Conservation (phyloP, 2,797 vertebrate genomes). For the Acrossocheilus fasciatus region DNA sequence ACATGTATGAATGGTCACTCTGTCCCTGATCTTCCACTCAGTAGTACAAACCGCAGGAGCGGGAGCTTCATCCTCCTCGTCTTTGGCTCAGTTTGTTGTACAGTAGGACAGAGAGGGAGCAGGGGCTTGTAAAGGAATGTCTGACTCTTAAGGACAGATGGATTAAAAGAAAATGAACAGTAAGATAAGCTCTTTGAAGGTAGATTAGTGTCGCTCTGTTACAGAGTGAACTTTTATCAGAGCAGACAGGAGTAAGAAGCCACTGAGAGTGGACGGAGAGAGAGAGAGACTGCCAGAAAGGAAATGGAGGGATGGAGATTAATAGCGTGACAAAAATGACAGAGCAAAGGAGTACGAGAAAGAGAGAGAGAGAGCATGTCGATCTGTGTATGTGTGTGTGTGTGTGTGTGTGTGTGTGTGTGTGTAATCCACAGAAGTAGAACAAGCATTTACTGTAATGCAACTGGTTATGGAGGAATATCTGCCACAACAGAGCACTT, state of each 20-base stretch:
- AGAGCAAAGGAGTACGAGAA: constrained; percentile 25
- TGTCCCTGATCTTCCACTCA: constrained; percentile 35
- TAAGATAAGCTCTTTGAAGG: constrained; percentile 64
- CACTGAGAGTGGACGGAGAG: constrained; percentile 44
- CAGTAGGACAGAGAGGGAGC: constrained; percentile 36
- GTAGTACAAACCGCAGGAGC: constrained; percentile 41
- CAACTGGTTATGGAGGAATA: background rate
- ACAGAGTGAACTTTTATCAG: constrained; percentile 55
- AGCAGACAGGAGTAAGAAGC: constrained; percentile 29
- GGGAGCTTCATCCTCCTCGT: constrained; percentile 38
- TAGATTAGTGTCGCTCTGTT: constrained; percentile 65
- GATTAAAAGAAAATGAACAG: constrained; percentile 58
- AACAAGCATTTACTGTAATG: background rate
- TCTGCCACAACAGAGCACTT: background rate
- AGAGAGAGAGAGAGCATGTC: constrained; percentile 15
- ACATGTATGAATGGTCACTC: background rate
- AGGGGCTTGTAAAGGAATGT: constrained; percentile 32
- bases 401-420: constrained; percentile 33
- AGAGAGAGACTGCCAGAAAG: constrained; percentile 40
- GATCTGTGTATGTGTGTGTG: constrained; percentile 23
- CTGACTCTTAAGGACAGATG: constrained; percentile 47
- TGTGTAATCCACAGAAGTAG: constrained; percentile 42
- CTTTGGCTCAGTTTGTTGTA: constrained; percentile 61
- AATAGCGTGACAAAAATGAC: constrained; percentile 64
- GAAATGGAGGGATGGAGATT: constrained; percentile 61